Percentiles rank a stretch among this genome's conserved stretches.
Evolutionary conservation across 2,888 invertebrate species (phyloP).

Genomic region (Neocrepidodera transversa): DNA sequence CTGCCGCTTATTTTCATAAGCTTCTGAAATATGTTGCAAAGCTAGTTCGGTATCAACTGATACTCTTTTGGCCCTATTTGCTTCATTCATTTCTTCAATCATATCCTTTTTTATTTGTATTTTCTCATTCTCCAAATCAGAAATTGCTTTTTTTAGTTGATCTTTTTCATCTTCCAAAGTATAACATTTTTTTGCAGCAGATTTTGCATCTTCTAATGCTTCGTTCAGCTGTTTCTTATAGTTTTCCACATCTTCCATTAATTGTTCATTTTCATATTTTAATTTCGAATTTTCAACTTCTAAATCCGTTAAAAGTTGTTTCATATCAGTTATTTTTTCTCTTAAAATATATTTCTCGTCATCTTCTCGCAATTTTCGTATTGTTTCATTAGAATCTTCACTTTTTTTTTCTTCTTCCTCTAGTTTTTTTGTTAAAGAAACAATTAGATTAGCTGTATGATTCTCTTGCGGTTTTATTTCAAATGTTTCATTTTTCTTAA

Average conservation of each 20-base stretch:
- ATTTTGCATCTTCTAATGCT: constrained; percentile 36
- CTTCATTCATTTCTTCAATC: constrained; percentile 47
- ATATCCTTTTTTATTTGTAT: constrained; percentile 45
- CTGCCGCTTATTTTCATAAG: constrained; percentile 44
- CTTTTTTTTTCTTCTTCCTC: constrained; percentile 42
- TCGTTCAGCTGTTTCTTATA: constrained; percentile 40
- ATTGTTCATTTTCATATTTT: constrained; percentile 43
- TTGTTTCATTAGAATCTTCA: constrained; percentile 41
- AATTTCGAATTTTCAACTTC: constrained; percentile 47
- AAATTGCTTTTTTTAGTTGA: constrained; percentile 38
- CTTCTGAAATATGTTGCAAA: constrained; percentile 45
- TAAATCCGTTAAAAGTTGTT: constrained; percentile 44
- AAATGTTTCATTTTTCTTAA: constrained; percentile 41
- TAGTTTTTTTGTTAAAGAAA: constrained; percentile 38
- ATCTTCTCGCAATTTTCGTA: constrained; percentile 42
- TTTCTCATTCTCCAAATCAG: constrained; percentile 44
- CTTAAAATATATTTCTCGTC: constrained; percentile 45
- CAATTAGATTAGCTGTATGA: constrained; percentile 34
- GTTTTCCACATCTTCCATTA: constrained; percentile 40
- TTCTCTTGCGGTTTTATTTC: constrained; percentile 37
- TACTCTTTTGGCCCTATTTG: constrained; percentile 45
- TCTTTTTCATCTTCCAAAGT: constrained; percentile 44
- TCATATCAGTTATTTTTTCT: constrained; percentile 44
- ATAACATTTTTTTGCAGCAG: constrained; percentile 34
- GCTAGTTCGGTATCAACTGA: constrained; percentile 46